phyloP scores from a whole-genome alignment of 2,888 invertebrate genomes.

The Acrobasis consociella region DNA sequence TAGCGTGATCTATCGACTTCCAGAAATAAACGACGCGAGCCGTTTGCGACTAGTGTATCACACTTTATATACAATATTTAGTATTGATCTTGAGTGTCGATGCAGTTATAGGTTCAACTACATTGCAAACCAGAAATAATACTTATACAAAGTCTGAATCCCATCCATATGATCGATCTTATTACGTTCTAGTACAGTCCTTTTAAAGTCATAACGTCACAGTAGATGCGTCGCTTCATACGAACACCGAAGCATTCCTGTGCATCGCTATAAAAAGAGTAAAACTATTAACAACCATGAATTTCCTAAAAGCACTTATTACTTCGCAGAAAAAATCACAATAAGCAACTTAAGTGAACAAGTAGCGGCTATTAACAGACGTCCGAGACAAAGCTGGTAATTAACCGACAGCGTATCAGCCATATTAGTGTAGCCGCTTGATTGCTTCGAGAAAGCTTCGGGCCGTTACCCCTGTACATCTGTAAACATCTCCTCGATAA shows the following conservation, averaged over 20 bases:
- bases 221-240: slow-evolving; percentile 11
- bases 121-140: too few species aligned
- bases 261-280: neutral
- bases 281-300: slow-evolving; percentile 6
- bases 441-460: slow-evolving; percentile 66
- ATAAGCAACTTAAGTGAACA: slow-evolving; percentile 34
- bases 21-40: slow-evolving; percentile 47
- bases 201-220: neutral
- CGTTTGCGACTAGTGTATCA: neutral
- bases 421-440: slow-evolving; percentile 68
- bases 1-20: slow-evolving; percentile 70
- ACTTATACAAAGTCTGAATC: too few species aligned
- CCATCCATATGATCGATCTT: too few species aligned
- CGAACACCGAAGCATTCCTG: slow-evolving; percentile 1
- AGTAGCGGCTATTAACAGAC: slow-evolving; percentile 41
- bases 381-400: slow-evolving; percentile 60
- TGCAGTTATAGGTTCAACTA: too few species aligned
- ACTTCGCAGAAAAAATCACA: slow-evolving; percentile 23
- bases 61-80: neutral
- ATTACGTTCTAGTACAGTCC: neutral
- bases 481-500: slow-evolving; percentile 80
- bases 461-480: slow-evolving; percentile 79
- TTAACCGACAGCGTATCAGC: slow-evolving; percentile 67
- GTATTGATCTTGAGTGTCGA: neutral
- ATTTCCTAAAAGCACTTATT: slow-evolving; percentile 10